Evolutionary conservation across 64 coral and sea anemone species (phyloP), one percentile per base, ranked within the genome.

Genomic region (Stichodactyla helianthus): DNA sequence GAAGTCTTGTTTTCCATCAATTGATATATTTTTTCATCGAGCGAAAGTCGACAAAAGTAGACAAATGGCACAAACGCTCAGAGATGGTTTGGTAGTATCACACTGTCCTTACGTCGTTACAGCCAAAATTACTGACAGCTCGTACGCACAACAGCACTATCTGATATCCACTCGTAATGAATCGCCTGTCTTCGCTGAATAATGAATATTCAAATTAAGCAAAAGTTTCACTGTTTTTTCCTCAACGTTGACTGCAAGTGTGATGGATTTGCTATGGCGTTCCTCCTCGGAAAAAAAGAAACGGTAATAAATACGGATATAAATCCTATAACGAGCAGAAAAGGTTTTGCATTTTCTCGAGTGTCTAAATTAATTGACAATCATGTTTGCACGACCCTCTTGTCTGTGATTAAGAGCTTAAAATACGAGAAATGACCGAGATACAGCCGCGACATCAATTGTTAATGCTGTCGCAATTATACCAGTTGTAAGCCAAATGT

Each of bases 51-150:
- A 15, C 50, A 56, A 92, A 76, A 44, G 35, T 44, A 44, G 0
- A 89, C 77, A 1, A 82, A 82, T 51, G 89, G 86, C 86, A 80
- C 59, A 86, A 92, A 95, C 89, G 77, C 23, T 52, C 35, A 44
- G 25, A 74, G 68, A 12, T 10, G 68, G 68, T 74, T 27, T 15
- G 52, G 19, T 44, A 44, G 35, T 44, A 44, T 44, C 35, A 44
- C 2, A 44, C 62, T 22, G 22, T n/a, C 5, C 19, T 65, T 65
- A 20, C 9, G 18, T 65, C 19, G 62, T 81, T 81, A 54, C 26
- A 52, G 12, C 26, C 78, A 44, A 1, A 1, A 44, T 44, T 44
- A 44, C 35, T 44, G 35, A 44, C 35, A 44, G 35, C 35, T 44
- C 35, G 35, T 44, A 44, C 35, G 35, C 35, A 44, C 35, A 1